phyloP scores from a whole-genome alignment of 2,888 invertebrate species.

The Drosophila anomelani region DNA sequence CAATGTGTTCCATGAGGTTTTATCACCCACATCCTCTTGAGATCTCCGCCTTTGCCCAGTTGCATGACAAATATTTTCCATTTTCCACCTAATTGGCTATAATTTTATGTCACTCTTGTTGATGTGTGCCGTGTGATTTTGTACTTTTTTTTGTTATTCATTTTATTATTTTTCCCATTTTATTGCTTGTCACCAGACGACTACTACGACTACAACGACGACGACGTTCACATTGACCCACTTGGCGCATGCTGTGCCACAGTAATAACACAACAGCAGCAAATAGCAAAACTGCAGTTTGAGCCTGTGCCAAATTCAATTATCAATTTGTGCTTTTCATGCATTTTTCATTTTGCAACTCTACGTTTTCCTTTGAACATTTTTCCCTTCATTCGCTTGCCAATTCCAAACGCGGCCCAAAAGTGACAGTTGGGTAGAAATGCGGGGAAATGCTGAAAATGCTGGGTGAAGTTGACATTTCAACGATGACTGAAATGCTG shows the following conservation, averaged over 20 bases:
- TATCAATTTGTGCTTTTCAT: conserved; percentile 72
- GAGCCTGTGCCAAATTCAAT: conserved; percentile 76
- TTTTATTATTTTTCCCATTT: conserved; percentile 24
- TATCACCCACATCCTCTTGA: conserved; percentile 19
- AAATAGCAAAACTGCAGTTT: conserved; percentile 60
- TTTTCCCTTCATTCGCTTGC: conserved; percentile 10
- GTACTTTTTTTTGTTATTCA: conserved; percentile 22
- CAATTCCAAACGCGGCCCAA: conserved; percentile 24
- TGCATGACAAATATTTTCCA: conserved; percentile 34
- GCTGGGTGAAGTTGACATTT: conserved; percentile 19
- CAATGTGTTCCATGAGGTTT: conserved; percentile 17
- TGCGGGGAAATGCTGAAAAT: background rate
- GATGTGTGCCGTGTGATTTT: conserved; percentile 16
- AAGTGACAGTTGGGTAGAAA: conserved; percentile 28
- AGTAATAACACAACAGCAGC: conserved; percentile 20
- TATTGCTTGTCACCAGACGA: conserved; percentile 37
- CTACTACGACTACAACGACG: conserved; percentile 1
- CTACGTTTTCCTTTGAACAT: conserved; percentile 4
- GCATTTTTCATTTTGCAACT: conserved; percentile 46
- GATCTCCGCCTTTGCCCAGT: conserved; percentile 2
- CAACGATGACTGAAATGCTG: conserved; percentile 18
- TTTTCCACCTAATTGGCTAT: conserved; percentile 47
- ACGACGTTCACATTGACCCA: conserved; percentile 68
- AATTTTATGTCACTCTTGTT: conserved; percentile 30
- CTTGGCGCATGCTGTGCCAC: conserved; percentile 53